Evolutionary conservation across 2,113 vertebrate genomes (phyloP), one percentile per base, ranked within the genome.

Genomic region (Notiomystis cincta): DNA sequence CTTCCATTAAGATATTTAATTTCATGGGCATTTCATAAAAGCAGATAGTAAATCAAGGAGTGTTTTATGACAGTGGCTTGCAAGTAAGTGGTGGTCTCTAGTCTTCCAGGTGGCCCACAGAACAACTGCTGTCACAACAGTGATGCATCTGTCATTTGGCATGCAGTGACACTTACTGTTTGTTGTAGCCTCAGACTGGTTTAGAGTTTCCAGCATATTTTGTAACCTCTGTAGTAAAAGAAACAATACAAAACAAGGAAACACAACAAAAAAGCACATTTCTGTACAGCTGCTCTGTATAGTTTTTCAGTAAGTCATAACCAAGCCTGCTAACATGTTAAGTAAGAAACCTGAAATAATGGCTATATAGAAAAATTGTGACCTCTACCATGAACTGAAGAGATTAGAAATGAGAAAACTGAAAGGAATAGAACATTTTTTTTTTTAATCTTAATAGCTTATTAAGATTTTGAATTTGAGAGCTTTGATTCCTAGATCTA

Each of bases 41-140:
- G 48, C 71, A 95, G 75, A 93, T 71, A 60, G 64, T 33, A 88
- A 88, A 70, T 80, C 71, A 85, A 81, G 38, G 28, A 86, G 16
- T 35, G 77, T 94, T 94, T 87, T 64, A 60, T 93, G 67, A 94
- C 58, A 80, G 60, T 79, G 79, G 60, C 11, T 93, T 78, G 20
- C 37, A 76, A 72, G 16, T 40, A 78, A 91, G 27, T 70, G 22
- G 31, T 64, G 51, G 47, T 70, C 75, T 92, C 22, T 47, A 61
- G 18, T 66, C 64, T 86, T 96, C n/a, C 89, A 96, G 90, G 93
- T 94, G 71, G 50, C 70, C 65, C 64, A 57, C 67, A 61, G n/a
- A 83, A 65, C 31, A 54, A 61, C 48, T 92, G 61, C 45, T 87
- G 86, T 57, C 85, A 84, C 37, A 82, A 66, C 51, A 67, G 50